Percentiles rank a stretch among this genome's conserved stretches.
Evolutionary conservation across 2,797 vertebrate species (phyloP).

Genomic region (Acipenser transmontanus): DNA sequence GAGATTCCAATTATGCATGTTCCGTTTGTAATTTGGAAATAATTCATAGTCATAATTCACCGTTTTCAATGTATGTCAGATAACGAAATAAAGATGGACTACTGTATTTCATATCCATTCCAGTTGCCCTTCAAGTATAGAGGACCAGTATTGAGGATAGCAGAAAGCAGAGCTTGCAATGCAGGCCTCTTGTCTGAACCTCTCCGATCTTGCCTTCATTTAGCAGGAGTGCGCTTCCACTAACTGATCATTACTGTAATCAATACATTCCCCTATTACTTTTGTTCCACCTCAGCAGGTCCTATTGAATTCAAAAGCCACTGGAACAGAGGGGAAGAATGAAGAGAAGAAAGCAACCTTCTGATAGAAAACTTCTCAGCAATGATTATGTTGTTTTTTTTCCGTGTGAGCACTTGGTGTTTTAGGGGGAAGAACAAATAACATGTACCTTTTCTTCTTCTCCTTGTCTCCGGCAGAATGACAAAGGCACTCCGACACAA

Average conservation of each 20-base stretch:
- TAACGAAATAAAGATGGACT: no score
- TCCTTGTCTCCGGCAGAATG: slow-evolving; percentile 45
- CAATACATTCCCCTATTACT: slow-evolving; percentile 61
- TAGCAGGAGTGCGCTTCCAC: slow-evolving; percentile 43
- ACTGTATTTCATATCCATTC: no score
- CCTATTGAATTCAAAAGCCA: slow-evolving; percentile 42
- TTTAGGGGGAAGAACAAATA: neutral
- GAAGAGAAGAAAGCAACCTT: slow-evolving; percentile 9
- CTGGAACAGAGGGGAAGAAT: slow-evolving; percentile 33
- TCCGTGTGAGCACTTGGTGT: neutral
- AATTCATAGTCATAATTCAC: no score
- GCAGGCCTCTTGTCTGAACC: slow-evolving; percentile 30
- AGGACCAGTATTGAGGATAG: no score
- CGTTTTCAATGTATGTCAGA: no score
- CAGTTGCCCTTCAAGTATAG: no score
- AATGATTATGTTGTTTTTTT: slow-evolving; percentile 35
- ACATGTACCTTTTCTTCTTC: slow-evolving; percentile 33
- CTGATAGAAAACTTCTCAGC: slow-evolving; percentile 32
- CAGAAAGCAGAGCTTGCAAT: no score
- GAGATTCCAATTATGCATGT: no score
- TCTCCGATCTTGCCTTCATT: slow-evolving; percentile 34
- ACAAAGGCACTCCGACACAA: slow-evolving; percentile 56
- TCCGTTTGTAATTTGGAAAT: no score
- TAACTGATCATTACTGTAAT: slow-evolving; percentile 65
- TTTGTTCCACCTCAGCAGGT: slow-evolving; percentile 58